Percentiles rank a stretch among this genome's conserved stretches.
phyloP scores from a whole-genome alignment of 2,113 vertebrate species.

The Hydrolagus affinis region DNA sequence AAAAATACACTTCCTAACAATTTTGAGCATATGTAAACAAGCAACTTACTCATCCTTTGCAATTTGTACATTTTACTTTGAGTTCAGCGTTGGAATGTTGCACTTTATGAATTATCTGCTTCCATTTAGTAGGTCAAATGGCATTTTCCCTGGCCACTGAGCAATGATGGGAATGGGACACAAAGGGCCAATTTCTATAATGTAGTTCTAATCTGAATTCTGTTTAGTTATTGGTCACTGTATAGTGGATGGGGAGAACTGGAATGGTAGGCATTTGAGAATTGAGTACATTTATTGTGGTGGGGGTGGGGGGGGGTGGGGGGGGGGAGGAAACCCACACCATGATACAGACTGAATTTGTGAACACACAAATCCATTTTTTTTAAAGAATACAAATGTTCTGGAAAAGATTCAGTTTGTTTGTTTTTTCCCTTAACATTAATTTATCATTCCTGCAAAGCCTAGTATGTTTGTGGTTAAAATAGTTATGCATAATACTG shows the following conservation, averaged over 20 bases:
- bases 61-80: neutral
- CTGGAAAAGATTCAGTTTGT: constrained; percentile 12
- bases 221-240: neutral
- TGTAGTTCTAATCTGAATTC: constrained; percentile 10
- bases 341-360: neutral
- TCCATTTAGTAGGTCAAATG: neutral
- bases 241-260: neutral
- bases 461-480: constrained; percentile 15
- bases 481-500: constrained; percentile 18
- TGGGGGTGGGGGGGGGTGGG: too few species aligned
- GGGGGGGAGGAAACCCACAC: neutral
- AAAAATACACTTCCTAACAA: neutral
- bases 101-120: neutral
- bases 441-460: constrained; percentile 23
- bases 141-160: neutral
- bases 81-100: neutral
- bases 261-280: neutral
- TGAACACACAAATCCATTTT: neutral
- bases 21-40: neutral
- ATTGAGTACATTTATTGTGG: neutral
- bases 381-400: constrained; percentile 24
- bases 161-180: neutral
- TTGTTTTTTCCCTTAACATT: constrained; percentile 4
- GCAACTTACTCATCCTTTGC: neutral
- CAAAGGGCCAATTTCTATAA: constrained; percentile 1